Conservation (phyloP, 2,797 vertebrate genomes). For the Chloroceryle inda region DNA sequence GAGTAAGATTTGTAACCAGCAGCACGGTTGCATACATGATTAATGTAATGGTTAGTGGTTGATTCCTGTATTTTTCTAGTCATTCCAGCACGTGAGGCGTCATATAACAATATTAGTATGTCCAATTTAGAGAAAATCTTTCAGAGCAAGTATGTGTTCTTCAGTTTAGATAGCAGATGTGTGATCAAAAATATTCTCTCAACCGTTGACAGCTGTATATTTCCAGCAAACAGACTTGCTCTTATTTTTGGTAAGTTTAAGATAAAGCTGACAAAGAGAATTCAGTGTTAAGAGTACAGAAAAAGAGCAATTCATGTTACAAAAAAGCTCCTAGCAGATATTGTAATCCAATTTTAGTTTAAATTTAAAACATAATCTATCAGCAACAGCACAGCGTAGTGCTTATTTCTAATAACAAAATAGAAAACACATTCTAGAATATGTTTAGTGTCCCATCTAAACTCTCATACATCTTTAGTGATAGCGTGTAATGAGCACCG, state of each 20-base stretch:
- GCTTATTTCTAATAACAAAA: conserved; percentile 13
- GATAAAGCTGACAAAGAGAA: not conserved
- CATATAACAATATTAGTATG: not conserved
- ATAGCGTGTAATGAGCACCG: not conserved
- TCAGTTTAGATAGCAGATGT: not conserved
- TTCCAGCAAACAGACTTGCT: not conserved
- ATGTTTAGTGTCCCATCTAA: not conserved
- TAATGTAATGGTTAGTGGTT: not conserved
- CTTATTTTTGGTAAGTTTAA: not conserved
- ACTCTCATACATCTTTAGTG: not conserved
- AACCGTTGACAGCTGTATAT: not conserved
- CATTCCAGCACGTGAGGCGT: not conserved
- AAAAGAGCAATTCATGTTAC: not conserved
- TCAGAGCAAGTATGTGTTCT: not conserved
- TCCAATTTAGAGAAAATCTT: not conserved
- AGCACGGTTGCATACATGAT: not conserved
- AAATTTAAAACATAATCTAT: conserved; percentile 12
- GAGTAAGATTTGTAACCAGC: not conserved
- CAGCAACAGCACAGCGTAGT: not conserved
- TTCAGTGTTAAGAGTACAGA: not conserved
- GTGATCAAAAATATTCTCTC: not conserved
- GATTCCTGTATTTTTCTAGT: not conserved
- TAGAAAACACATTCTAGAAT: not conserved
- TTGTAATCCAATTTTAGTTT: not conserved
- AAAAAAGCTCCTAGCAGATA: not conserved